Percentiles rank a stretch among this genome's conserved stretches.
Conservation (phyloP, 2,113 vertebrate species). For the Chaetops frenatus region DNA sequence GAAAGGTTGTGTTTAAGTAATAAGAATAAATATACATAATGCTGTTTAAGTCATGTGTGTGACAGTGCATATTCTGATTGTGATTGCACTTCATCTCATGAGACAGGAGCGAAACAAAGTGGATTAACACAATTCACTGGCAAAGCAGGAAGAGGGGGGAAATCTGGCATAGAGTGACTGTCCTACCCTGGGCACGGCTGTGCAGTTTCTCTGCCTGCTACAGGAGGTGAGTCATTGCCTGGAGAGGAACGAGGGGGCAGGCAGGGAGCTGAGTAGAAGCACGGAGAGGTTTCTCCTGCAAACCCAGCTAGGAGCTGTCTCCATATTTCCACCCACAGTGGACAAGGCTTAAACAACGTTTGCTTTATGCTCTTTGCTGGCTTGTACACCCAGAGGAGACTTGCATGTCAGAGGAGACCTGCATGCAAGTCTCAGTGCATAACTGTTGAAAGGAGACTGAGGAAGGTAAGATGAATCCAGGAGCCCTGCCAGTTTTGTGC, state of each 20-base stretch:
- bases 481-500: background rate
- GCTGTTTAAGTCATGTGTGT: background rate
- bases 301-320: background rate
- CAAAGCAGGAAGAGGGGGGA: background rate
- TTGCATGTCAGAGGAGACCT: background rate
- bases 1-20: background rate
- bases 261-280: background rate
- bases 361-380: background rate
- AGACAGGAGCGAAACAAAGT: background rate
- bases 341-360: rapidly evolving
- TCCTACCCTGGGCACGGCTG: background rate
- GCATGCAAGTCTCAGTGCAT: background rate
- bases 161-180: background rate
- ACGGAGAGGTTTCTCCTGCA: background rate
- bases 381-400: background rate
- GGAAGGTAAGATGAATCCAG: background rate
- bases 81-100: background rate
- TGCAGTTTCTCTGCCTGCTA: background rate
- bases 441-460: background rate
- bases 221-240: background rate
- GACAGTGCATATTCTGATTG: background rate
- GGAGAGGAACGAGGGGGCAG: rapidly evolving
- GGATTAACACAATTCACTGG: background rate
- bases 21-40: background rate
- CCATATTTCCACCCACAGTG: background rate